Conservation (phyloP, 2,797 vertebrate species). For the Enteromius fasciolatus region DNA sequence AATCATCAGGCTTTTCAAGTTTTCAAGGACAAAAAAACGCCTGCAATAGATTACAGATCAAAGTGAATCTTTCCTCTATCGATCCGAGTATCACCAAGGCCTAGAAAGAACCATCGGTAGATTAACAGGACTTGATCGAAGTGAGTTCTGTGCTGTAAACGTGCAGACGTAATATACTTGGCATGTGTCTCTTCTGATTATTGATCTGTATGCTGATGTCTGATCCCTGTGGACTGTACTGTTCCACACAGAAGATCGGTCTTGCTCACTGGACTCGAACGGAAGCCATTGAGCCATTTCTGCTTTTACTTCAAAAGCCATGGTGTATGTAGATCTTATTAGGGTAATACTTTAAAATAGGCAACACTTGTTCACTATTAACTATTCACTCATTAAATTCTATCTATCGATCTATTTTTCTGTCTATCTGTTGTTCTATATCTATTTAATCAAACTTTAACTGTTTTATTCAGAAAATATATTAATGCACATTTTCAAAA, state of each 20-base stretch:
- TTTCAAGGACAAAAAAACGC: conserved; percentile 46
- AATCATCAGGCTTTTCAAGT: conserved; percentile 10
- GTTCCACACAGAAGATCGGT: neutral
- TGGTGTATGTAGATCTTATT: neutral
- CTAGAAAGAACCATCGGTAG: conserved; percentile 31
- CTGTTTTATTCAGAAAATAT: too few relatives aligned
- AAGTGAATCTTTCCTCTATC: conserved; percentile 17
- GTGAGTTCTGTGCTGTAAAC: conserved; percentile 74
- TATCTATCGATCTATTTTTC: neutral
- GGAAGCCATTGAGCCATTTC: neutral
- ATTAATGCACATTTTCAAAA: too few relatives aligned
- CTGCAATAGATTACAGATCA: conserved; percentile 9
- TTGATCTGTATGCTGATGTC: conserved; percentile 65
- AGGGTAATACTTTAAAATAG: too few relatives aligned
- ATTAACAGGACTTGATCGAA: conserved; percentile 68
- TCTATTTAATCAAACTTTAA: neutral
- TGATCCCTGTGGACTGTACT: conserved; percentile 56
- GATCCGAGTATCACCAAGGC: conserved; percentile 4
- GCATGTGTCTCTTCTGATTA: conserved; percentile 73
- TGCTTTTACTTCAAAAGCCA: neutral
- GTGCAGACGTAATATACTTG: conserved; percentile 74
- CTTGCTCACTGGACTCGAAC: neutral
- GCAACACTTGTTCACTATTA: too few relatives aligned
- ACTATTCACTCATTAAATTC: too few relatives aligned
- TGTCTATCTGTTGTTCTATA: neutral